Evolutionary conservation across 2,797 vertebrate species (phyloP).

Genomic region (Pteronotus mesoamericanus): DNA sequence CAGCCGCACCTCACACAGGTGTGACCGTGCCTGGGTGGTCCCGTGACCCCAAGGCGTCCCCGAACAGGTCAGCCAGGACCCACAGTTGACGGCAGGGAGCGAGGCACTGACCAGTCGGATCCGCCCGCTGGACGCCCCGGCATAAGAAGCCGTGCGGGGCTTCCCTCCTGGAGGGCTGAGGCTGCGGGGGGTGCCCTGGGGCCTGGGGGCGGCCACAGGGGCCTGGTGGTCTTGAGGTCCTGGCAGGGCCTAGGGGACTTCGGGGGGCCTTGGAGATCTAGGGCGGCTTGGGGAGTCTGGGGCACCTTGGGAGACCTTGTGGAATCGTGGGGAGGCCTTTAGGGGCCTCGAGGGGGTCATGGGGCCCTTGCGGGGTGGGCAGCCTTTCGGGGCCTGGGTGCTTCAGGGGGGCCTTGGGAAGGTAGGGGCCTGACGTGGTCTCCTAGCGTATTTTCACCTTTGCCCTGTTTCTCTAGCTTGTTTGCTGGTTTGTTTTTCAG

Average conservation of each 20-base stretch:
- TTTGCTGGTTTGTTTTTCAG: not conserved
- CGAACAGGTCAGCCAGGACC: not conserved
- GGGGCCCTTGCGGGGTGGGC: not conserved
- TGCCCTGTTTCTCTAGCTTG: not conserved
- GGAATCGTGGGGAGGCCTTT: too few species aligned
- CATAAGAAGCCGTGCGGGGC: not conserved
- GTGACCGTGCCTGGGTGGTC: rapidly evolving
- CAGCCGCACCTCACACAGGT: not conserved
- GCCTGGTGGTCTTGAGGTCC: not conserved
- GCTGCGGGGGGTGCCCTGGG: not conserved
- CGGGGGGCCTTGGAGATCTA: not conserved
- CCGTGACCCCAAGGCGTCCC: not conserved
- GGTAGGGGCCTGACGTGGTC: not conserved
- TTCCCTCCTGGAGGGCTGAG: too few species aligned
- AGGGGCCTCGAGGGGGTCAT: not conserved
- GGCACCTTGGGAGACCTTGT: not conserved
- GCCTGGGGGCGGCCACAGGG: too few species aligned
- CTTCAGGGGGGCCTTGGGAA: not conserved
- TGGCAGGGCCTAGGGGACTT: too few species aligned
- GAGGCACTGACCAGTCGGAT: not conserved
- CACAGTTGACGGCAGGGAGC: not conserved
- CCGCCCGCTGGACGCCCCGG: not conserved
- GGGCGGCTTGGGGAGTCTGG: not conserved
- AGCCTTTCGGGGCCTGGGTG: not conserved
- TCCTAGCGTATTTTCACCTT: not conserved